These are phyloP conservation scores for Nothoprocta pentlandii DNA, from an alignment of 2,113 vertebrate species.

Conservation along the genomic window DNA sequence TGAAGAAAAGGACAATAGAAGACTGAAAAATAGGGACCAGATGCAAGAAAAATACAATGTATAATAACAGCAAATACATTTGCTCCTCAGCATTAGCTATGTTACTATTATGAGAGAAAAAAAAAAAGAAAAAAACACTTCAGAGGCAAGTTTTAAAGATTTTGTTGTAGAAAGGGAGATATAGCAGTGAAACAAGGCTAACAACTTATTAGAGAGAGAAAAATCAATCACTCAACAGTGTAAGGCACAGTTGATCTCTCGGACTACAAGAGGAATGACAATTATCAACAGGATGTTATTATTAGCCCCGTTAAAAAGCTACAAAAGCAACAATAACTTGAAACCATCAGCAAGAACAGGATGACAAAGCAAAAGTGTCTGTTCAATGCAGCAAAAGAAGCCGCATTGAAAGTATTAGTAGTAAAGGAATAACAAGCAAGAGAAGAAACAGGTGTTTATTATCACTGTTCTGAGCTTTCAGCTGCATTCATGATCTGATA, in stretches of 20 bases:
- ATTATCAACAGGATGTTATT: background rate
- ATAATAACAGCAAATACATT: too few species aligned
- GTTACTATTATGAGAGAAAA: background rate
- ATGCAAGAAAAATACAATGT: background rate
- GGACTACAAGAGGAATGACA: background rate
- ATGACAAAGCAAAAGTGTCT: background rate
- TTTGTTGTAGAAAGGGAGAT: background rate
- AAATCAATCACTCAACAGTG: background rate
- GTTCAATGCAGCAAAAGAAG: background rate
- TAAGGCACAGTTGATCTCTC: background rate
- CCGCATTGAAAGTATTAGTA: background rate
- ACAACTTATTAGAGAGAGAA: background rate
- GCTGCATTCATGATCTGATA: background rate
- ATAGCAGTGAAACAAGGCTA: background rate
- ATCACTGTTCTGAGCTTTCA: background rate
- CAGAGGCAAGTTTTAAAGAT: background rate
- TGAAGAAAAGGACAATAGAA: background rate
- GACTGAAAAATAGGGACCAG: background rate
- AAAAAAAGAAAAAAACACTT: background rate
- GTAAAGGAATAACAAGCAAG: background rate
- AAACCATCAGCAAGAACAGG: background rate
- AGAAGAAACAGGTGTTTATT: background rate
- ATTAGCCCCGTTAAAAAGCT: background rate
- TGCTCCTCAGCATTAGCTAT: background rate
- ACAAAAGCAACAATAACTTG: conserved; percentile 1